Percentiles rank a stretch among this genome's conserved stretches.
Evolutionary conservation across 1,140 invertebrate genomes (phyloP).

Genomic region (Drosophila lini): DNA sequence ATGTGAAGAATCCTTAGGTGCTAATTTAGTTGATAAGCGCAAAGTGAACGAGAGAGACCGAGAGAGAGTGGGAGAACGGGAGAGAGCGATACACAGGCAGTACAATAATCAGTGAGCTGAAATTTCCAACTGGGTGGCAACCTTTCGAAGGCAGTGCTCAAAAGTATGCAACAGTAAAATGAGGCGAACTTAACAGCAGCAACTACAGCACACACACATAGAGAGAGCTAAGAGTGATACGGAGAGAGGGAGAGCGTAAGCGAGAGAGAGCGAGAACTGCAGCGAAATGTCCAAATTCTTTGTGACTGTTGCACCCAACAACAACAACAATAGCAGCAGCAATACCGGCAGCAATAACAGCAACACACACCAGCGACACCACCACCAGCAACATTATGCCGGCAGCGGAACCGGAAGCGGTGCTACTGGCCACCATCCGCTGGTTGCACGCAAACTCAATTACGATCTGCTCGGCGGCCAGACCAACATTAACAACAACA

Average conservation of each 20-base stretch:
- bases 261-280: constrained; percentile 36
- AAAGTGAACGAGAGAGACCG: constrained; percentile 33
- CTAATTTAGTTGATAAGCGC: constrained; percentile 84
- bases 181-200: constrained; percentile 38
- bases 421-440: constrained; percentile 21
- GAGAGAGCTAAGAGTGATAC: constrained; percentile 19
- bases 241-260: constrained; percentile 18
- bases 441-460: constrained; percentile 66
- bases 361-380: constrained; percentile 46
- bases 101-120: constrained; percentile 63
- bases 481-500: constrained; percentile 60
- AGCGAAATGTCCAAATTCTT: constrained; percentile 82
- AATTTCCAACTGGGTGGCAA: constrained; percentile 61
- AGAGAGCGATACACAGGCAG: constrained; percentile 49
- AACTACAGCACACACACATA: constrained; percentile 6
- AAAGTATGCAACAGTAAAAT: constrained; percentile 69
- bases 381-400: constrained; percentile 51
- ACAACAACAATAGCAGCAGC: constrained; percentile 38
- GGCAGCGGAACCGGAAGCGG: constrained; percentile 25
- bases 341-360: constrained; percentile 28
- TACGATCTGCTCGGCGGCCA: constrained; percentile 51
- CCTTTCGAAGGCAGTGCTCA: constrained; percentile 38
- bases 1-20: constrained; percentile 84
- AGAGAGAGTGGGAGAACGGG: constrained; percentile 6
- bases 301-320: constrained; percentile 60